Evolutionary conservation across 2,797 vertebrate genomes (phyloP), one percentile per base, ranked within the genome.

Genomic region (Chiloscyllium punctatum): DNA sequence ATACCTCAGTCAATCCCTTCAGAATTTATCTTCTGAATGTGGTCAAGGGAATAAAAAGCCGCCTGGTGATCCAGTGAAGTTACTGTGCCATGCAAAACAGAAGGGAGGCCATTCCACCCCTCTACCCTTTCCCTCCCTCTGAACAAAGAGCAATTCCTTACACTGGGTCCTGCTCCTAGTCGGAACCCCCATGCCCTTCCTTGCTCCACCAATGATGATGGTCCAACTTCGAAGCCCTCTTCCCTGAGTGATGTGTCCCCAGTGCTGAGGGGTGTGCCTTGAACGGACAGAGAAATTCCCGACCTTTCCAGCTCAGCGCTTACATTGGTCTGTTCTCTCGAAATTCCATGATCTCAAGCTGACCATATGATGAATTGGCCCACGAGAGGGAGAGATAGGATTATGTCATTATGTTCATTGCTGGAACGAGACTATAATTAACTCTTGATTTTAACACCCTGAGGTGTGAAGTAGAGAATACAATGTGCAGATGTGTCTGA

Each of bases 371-470:
- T 84, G 42, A 48, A 21, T 84, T 84, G 90, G 90, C n/a, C 8
- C 57, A 62, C 8, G 16, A 90, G 87, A 62, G 87, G 15, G 57
- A 33, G n/a, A 33, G 69, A 30, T 71, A 51, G 71, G 16, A 30
- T 53, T 74, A 57, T 53, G 13, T 77, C 16, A 11, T n/a, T 91
- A 30, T 37, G 53, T 66, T 66, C 48, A 77, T 37, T 4, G 27
- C 3, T 57, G 42, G 53, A 77, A 71, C 53, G 48, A 27, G 94
- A 27, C 94, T 95, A 95, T 95, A 95, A 95, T 95, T 95, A 95
- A 95, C 94, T 95, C 27, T 51, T 72, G 69, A 95, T 95, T 77
- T 95, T 95, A 95, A 21, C 69, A 57, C 94, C 1, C 71, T 4
- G 68, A 95, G 68, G 94, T 77, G 94, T 95, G 30, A 77, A 13